These are phyloP conservation scores for Nomada ruficornis DNA, from an alignment of 2,888 invertebrate species.

Conservation along the genomic window DNA sequence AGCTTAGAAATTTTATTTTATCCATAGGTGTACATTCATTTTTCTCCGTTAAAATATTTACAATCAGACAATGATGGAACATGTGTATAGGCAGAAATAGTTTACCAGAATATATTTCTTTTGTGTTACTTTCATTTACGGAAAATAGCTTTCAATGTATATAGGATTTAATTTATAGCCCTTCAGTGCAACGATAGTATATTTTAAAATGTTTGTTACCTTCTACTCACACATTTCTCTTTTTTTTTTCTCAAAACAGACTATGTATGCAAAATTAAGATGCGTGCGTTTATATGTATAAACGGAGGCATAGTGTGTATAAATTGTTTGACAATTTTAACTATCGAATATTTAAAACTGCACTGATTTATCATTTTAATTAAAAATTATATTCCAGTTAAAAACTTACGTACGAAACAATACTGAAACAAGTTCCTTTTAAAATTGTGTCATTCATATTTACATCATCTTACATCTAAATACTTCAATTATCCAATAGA, in stretches of 20 bases:
- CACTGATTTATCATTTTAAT: not conserved
- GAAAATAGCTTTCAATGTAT: slow-evolving; percentile 63
- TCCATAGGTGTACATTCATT: slow-evolving; percentile 54
- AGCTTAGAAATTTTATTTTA: slow-evolving; percentile 55
- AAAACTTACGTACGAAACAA: slow-evolving; percentile 4
- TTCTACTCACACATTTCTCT: slow-evolving; percentile 2
- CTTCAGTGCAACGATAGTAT: slow-evolving; percentile 18
- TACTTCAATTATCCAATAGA: slow-evolving; percentile 5
- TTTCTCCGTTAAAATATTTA: slow-evolving; percentile 58
- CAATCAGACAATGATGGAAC: slow-evolving; percentile 31
- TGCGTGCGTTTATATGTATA: slow-evolving; percentile 3
- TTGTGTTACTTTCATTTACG: slow-evolving; percentile 50
- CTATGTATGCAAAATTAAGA: slow-evolving; percentile 5
- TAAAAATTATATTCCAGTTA: slow-evolving; percentile 3
- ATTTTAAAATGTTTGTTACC: slow-evolving; percentile 17
- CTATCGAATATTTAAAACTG: slow-evolving; percentile 15
- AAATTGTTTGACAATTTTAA: not conserved
- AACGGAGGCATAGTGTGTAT: slow-evolving; percentile 27
- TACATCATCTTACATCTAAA: slow-evolving; percentile 9
- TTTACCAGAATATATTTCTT: slow-evolving; percentile 59
- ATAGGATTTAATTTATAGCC: slow-evolving; percentile 38
- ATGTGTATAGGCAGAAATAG: slow-evolving; percentile 36
- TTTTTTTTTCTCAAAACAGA: slow-evolving; percentile 12
- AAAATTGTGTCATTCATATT: slow-evolving; percentile 5
- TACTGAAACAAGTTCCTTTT: slow-evolving; percentile 4